Conservation (phyloP, 2,888 invertebrate species). For the Tenthredo mesomela region DNA sequence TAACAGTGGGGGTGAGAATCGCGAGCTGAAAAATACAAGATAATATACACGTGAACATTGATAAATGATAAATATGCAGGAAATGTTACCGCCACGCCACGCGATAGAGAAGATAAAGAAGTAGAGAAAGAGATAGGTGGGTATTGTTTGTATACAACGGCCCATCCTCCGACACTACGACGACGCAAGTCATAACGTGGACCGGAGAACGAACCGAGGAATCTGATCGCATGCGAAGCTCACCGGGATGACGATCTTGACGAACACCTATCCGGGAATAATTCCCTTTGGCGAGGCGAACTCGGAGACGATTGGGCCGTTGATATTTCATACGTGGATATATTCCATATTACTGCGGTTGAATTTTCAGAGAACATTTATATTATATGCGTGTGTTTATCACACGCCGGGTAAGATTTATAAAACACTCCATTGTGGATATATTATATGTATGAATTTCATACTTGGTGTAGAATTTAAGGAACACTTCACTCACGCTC, state of each 20-base stretch:
- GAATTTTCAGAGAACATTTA: neutral
- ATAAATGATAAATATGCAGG: neutral
- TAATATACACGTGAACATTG: neutral
- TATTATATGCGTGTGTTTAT: neutral
- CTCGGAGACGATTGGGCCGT: neutral
- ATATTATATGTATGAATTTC: neutral
- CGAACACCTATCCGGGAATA: neutral
- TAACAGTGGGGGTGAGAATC: neutral
- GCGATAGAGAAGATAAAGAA: neutral
- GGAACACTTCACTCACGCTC: neutral
- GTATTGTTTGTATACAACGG: neutral
- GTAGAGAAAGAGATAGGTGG: neutral
- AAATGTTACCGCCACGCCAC: slow-evolving; percentile 13
- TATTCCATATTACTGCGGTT: neutral
- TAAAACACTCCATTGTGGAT: neutral
- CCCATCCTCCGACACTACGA: neutral
- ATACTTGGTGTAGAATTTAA: neutral
- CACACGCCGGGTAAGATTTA: neutral
- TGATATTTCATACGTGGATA: neutral
- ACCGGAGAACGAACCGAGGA: neutral
- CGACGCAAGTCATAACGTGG: neutral
- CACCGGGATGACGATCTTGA: neutral
- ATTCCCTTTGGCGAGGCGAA: neutral
- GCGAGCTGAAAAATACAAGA: neutral
- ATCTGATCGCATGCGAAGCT: slow-evolving; percentile 7